Evolutionary conservation across 2,888 invertebrate genomes (phyloP), one percentile per base, ranked within the genome.

Genomic region (Amphipoea oculea): DNA sequence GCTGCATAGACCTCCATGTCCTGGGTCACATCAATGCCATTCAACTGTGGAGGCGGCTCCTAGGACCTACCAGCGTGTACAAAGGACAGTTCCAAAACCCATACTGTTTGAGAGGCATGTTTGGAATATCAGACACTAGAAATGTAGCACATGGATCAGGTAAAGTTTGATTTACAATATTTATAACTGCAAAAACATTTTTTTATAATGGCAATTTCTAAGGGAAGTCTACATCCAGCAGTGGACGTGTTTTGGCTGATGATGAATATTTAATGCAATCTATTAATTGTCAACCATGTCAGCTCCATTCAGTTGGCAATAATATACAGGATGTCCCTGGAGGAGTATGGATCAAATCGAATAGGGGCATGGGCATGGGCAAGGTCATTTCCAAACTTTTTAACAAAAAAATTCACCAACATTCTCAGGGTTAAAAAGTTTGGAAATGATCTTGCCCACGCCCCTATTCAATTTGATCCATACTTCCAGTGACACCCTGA

Each of bases 91-190:
- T 98, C 91, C 97, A 97, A 78, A 97, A 98, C 76, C 99, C 99
- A 0, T 94, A 98, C 76, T 98, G 98, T 75, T 98, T 99, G 83
- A 97, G 99, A 89, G 99, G 99, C 3, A 96, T 97, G 91, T 99
- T 98, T 96, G 99, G 99, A 0, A 96, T 99, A 36, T 99, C 99
- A 0, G 99, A 99, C 93, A 99, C 99, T 0, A 97, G 99, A 90
- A 99, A 99, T 97, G 99, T 98, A 3, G 98, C 98, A 17, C 99
- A 99, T 96, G 99, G 99, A 29, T 99, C 99, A 92, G 99, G 99
- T 98, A 97, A 83, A 45, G 45, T 63, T n/a, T 4, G 11, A n/a
- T 60, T n/a, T 66, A 42, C n/a, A 54, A 45, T 17, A 23, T 7
- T 17, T 20, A 20, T 12, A n/a, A 4, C 67, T 40, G 40, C 40